These are phyloP conservation scores for Pungitius pungitius DNA, from an alignment of 2,113 vertebrate genomes.

Conservation along the genomic window DNA sequence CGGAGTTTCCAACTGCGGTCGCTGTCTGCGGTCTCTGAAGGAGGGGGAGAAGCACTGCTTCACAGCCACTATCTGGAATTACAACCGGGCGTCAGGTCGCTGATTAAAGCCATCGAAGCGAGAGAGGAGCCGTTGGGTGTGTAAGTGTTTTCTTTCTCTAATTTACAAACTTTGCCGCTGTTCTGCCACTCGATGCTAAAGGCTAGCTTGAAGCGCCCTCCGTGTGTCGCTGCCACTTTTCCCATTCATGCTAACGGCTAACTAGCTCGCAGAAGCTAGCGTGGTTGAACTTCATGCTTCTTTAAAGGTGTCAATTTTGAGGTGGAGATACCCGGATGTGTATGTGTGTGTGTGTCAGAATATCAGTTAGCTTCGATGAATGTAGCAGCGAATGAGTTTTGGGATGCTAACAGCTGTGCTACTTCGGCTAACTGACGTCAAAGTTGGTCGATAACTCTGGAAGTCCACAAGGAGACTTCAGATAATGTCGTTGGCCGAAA, in stretches of 20 bases:
- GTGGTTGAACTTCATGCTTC: background rate
- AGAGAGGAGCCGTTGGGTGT: too few species aligned
- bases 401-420: constrained; percentile 56
- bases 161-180: too few species aligned
- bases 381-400: background rate
- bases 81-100: too few species aligned
- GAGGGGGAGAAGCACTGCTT: too few species aligned
- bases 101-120: too few species aligned
- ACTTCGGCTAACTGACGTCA: constrained; percentile 28
- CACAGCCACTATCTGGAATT: too few species aligned
- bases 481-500: background rate
- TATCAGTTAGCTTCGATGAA: background rate
- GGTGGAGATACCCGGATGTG: rapidly evolving
- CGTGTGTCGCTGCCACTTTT: constrained; percentile 39
- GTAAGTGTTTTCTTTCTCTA: too few species aligned
- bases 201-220: background rate
- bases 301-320: background rate
- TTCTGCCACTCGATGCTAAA: constrained; percentile 3
- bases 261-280: background rate
- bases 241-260: constrained; percentile 58
- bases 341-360: background rate
- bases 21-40: too few species aligned
- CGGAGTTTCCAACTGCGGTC: too few species aligned
- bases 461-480: constrained; percentile 14
- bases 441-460: constrained; percentile 21